Evolutionary conservation across 2,113 vertebrate species (phyloP), one percentile per base, ranked within the genome.

Genomic region (Picathartes gymnocephalus): DNA sequence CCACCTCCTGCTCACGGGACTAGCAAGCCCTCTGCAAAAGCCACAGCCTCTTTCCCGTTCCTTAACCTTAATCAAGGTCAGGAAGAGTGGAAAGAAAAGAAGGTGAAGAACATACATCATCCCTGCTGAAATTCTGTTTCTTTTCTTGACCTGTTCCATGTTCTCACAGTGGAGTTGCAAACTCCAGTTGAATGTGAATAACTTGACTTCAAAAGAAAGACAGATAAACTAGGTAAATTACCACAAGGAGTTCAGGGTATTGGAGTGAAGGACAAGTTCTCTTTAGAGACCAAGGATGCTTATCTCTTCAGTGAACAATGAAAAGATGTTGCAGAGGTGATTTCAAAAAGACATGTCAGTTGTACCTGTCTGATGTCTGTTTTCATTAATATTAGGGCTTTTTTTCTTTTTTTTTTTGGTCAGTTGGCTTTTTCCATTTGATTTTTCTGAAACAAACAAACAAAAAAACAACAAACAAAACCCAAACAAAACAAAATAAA

Each of bases 321-420:
- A 70, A 80, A 85, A 62, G 6, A 17, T 33, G 8, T 47, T 91
- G 9, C 44, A 89, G 40, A 80, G 10, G 11, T 42, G 30, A 76
- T 47, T 83, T 11, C 3, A 13, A 28, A 45, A 76, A 80, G 7
- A 3, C 8, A 31, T 31, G 10, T 47, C 25, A 9, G 5, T 80
- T 82, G n/a, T 79, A 51, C 44, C 10, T 74, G 1, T 14, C 13
- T 50, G 15, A 19, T 42, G 86, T 76, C 39, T 35, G 4, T 58
- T 86, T 68, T 68, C 9, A 48, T 47, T 74, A 37, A 21, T 15
- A 74, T 50, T 50, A 48, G 10, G 37, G 4, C 1, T 20, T 47
- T 11, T 39, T 37, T 13, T 22, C 2, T 20, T 37, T 13, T 5
- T 2, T 21, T 15, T 10, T 13, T 15, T 33, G 0, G 10, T 72